phyloP scores from a whole-genome alignment of 2,113 vertebrate species.

The Amphiprion ocellaris region DNA sequence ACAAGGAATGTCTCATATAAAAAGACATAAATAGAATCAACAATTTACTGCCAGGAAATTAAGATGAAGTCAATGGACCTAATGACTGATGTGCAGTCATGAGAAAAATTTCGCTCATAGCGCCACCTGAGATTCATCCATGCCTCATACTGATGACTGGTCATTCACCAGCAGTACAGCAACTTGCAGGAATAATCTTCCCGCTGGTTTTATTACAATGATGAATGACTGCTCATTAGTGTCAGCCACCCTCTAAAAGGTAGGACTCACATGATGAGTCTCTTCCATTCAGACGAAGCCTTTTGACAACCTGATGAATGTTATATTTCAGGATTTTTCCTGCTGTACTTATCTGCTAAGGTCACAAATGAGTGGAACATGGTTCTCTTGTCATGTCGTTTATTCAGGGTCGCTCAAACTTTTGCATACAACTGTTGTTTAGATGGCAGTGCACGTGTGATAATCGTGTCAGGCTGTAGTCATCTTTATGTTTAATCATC shows the following conservation, averaged over 20 bases:
- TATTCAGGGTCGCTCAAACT: neutral
- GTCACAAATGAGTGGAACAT: neutral
- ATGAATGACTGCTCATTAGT: conserved; percentile 71
- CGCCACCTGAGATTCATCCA: conserved; percentile 41
- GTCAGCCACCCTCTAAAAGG: conserved; percentile 52
- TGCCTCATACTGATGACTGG: conserved; percentile 50
- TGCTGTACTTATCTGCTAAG: neutral
- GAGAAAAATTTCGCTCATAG: conserved; percentile 5
- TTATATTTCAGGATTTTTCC: neutral
- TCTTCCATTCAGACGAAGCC: conserved; percentile 35
- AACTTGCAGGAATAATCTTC: conserved; percentile 55
- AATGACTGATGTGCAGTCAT: conserved; percentile 17
- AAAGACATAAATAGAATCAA: conserved; percentile 19
- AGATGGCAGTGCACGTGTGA: neutral
- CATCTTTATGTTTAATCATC: conserved; percentile 47
- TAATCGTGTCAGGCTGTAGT: conserved; percentile 19
- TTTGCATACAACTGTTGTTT: neutral
- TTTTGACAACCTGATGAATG: conserved; percentile 29
- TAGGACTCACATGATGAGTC: conserved; percentile 47
- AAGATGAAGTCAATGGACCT: conserved; percentile 16
- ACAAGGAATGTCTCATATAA: neutral
- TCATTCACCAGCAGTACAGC: conserved; percentile 39
- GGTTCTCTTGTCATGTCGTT: neutral
- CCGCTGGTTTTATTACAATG: conserved; percentile 66
- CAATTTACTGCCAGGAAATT: conserved; percentile 12